Conservation (phyloP, 1,140 invertebrate species). For the Macrobrachium rosenbergii region DNA sequence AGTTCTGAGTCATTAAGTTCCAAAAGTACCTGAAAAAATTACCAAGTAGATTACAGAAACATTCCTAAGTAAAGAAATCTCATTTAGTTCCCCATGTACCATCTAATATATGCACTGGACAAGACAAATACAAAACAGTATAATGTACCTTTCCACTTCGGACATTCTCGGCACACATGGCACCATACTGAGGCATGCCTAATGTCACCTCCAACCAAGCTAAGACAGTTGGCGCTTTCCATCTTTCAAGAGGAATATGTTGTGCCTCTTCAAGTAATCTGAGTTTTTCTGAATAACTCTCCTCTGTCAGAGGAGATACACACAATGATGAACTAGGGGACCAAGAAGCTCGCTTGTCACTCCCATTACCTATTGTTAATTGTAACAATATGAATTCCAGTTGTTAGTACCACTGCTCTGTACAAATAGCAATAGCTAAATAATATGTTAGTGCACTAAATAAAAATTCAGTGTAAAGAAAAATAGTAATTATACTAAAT, state of each 20-base stretch:
- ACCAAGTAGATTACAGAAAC: neutral
- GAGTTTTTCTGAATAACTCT: slow-evolving; percentile 87
- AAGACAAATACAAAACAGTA: neutral
- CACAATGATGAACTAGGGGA: slow-evolving; percentile 67
- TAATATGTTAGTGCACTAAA: neutral
- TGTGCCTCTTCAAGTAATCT: slow-evolving; percentile 86
- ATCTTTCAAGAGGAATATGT: slow-evolving; percentile 88
- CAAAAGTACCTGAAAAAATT: slow-evolving; percentile 80
- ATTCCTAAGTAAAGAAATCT: neutral
- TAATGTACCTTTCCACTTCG: slow-evolving; percentile 89
- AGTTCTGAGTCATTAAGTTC: slow-evolving; percentile 90
- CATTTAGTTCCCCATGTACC: neutral
- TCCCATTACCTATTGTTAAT: slow-evolving; percentile 45
- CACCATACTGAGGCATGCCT: slow-evolving; percentile 93
- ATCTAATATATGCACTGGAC: neutral
- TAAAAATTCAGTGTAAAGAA: neutral
- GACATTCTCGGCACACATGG: slow-evolving; percentile 90
- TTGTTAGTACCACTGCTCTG: slow-evolving; percentile 8
- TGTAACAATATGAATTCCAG: slow-evolving; percentile 13
- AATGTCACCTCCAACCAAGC: slow-evolving; percentile 94
- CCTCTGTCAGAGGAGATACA: slow-evolving; percentile 83
- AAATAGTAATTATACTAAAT: neutral
- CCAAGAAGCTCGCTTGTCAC: slow-evolving; percentile 65
- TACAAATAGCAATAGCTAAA: neutral
- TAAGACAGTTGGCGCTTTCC: slow-evolving; percentile 91